Evolutionary conservation across 1,140 invertebrate species (phyloP), one percentile per base, ranked within the genome.

Genomic region (Zaprionus ghesquierei): DNA sequence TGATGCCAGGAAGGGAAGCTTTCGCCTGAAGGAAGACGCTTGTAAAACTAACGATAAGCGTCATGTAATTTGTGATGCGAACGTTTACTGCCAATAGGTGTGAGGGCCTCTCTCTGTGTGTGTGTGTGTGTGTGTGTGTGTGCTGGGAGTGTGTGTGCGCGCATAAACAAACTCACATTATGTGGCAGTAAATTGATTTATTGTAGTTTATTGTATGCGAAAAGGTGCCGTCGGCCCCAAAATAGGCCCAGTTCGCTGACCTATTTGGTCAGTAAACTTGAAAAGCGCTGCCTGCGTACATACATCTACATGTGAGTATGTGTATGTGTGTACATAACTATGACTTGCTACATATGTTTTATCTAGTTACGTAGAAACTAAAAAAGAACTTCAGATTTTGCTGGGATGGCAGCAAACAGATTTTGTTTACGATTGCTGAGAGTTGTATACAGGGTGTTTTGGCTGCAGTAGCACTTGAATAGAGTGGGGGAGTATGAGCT

Each of bases 41-140:
- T 75, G 72, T 75, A 75, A 75, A 75, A 75, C 72, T 75, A 75
- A 75, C 72, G 72, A 70, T 75, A 75, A 75, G 72, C 72, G 72
- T 62, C 65, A 75, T 75, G 71, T 75, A 64, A 75, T 75, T 75
- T 75, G 59, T 70, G 72, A 70, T 64, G 53, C 46, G 46, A 65
- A 44, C 54, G 20, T 56, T 71, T 71, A 68, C 44, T 46, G 62
- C 49, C 51, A 44, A 23, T 53, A 54, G 58, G 50, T 46, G 53
- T 58, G 58, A 35, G 53, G 27, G 51, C 31, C 6, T 54, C 13
- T 41, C 3, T 35, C 1, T 50, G 31, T 29, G 22, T 55, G 13
- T 18, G 3, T 53, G 1, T 44, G 12, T 25, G 0, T 65, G 13
- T 55, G 44, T 44, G 6, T 71, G 25, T 44, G 9, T 33, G 5